A percentile compares a stretch with the other conserved stretches of the same genome.
Conservation (phyloP, 1,140 invertebrate species). For the Steinernema khuongi region DNA sequence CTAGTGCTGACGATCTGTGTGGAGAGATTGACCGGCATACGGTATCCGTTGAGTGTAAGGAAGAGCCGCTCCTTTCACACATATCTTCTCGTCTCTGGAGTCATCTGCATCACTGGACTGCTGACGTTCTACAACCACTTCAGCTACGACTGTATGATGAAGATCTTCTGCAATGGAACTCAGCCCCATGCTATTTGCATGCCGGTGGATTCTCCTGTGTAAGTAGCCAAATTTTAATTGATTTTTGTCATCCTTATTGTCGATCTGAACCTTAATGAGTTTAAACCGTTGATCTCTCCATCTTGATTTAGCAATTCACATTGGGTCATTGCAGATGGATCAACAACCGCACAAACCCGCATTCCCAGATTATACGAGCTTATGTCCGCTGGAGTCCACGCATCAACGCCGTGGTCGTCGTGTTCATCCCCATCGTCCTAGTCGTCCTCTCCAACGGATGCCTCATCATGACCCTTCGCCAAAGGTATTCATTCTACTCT, state of each 20-base stretch:
- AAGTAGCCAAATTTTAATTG: neutral
- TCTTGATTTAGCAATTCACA: no score
- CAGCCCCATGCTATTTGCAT: slow-evolving; percentile 36
- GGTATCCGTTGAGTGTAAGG: slow-evolving; percentile 24
- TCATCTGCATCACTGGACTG: slow-evolving; percentile 26
- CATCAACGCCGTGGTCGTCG: slow-evolving; percentile 34
- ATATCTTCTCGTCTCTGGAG: neutral
- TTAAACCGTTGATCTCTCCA: no score
- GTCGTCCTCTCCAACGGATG: slow-evolving; percentile 34
- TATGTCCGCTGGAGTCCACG: slow-evolving; percentile 28
- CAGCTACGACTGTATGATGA: slow-evolving; percentile 30
- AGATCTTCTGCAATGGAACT: slow-evolving; percentile 36
- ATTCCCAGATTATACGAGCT: slow-evolving; percentile 22
- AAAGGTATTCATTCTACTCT: slow-evolving; percentile 17
- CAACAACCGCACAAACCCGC: slow-evolving; percentile 35
- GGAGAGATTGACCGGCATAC: slow-evolving; percentile 37
- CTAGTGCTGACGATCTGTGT: slow-evolving; percentile 38
- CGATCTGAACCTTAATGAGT: no score
- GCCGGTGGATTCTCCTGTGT: slow-evolving; percentile 24
- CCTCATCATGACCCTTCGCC: slow-evolving; percentile 31
- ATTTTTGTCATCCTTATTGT: neutral
- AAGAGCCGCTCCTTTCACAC: neutral
- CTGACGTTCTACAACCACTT: slow-evolving; percentile 41
- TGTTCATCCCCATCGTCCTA: slow-evolving; percentile 32
- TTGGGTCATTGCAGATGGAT: slow-evolving; percentile 38